A percentile compares a stretch with the other conserved stretches of the same genome.
These are phyloP conservation scores for Natrix natrix DNA, from an alignment of 2,797 vertebrate genomes.

Conservation along the genomic window DNA sequence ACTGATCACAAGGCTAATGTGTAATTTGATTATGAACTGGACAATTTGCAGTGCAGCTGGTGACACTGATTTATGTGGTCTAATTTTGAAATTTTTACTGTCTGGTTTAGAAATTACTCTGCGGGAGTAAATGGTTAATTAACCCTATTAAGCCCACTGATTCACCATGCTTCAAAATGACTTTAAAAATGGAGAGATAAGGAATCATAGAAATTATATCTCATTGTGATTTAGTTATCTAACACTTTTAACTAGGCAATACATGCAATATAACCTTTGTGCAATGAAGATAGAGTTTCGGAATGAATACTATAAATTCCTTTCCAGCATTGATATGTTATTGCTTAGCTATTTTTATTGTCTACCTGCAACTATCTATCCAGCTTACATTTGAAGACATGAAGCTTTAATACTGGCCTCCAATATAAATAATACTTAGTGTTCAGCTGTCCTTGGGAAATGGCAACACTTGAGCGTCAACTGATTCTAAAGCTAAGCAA, in stretches of 20 bases:
- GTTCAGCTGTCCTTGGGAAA: not conserved
- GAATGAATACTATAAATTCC: conserved; percentile 38
- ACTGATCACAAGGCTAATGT: not conserved
- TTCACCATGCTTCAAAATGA: not conserved
- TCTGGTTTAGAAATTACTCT: not conserved
- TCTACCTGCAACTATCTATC: conserved; percentile 44
- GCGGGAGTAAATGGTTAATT: not conserved
- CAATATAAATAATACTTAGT: not conserved
- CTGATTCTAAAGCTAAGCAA: not conserved
- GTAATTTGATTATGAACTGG: not conserved
- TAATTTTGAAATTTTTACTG: conserved; percentile 12
- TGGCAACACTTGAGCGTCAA: not conserved
- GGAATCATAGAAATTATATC: not conserved
- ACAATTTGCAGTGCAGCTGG: not conserved
- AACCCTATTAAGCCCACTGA: not conserved
- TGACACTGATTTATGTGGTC: conserved; percentile 6
- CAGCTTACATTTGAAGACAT: not conserved
- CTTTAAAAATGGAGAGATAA: not conserved
- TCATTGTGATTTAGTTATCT: not conserved
- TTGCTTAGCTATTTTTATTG: conserved; percentile 62
- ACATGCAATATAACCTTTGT: not conserved
- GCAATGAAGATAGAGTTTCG: conserved; percentile 40
- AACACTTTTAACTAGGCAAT: not conserved
- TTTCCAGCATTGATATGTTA: conserved; percentile 61
- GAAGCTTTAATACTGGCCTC: not conserved